phyloP scores from a whole-genome alignment of 2,113 vertebrate species.

The Canis aureus region DNA sequence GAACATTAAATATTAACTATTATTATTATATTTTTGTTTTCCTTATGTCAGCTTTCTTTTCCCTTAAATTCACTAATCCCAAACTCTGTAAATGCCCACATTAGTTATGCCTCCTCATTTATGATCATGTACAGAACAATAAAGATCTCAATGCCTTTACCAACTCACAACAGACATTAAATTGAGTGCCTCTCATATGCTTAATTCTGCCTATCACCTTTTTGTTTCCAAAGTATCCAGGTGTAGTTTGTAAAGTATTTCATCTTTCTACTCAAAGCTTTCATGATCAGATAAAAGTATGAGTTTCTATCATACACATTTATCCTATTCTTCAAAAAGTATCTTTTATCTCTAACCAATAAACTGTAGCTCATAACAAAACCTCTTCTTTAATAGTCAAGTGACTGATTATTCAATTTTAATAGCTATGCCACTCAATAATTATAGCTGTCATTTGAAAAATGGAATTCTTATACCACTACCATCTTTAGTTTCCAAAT shows the following conservation, averaged over 20 bases:
- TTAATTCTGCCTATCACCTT: background rate
- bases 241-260: background rate
- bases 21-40: conserved; percentile 4
- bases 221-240: background rate
- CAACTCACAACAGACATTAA: background rate
- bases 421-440: background rate
- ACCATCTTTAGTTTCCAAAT: background rate
- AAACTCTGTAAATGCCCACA: background rate
- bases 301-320: background rate
- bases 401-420: conserved; percentile 1
- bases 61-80: background rate
- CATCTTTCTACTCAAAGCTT: conserved; percentile 7
- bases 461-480: background rate
- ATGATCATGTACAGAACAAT: conserved; percentile 1
- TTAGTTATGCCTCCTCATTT: background rate
- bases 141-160: background rate
- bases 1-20: conserved; percentile 21
- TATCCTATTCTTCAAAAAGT: conserved; percentile 47
- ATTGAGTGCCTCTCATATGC: background rate
- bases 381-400: conserved; percentile 28
- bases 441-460: conserved; percentile 6
- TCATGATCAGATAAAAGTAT: background rate
- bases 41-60: background rate
- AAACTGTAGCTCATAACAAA: background rate
- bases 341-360: conserved; percentile 29